Percentiles rank a stretch among this genome's conserved stretches.
Conservation (phyloP, 2,888 invertebrate genomes). For the Tenthredo notha region DNA sequence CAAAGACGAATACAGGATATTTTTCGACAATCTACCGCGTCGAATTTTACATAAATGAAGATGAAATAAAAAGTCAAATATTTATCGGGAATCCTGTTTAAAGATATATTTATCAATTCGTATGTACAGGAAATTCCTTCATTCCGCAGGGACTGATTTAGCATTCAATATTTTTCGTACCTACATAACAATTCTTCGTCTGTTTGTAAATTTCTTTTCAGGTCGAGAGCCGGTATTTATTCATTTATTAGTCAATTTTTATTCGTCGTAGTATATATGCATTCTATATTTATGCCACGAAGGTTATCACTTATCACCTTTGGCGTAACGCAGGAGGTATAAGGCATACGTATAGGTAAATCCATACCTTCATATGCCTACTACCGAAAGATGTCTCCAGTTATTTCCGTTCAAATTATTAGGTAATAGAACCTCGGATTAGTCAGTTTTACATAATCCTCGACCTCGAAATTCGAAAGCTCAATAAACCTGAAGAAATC, state of each 20-base stretch:
- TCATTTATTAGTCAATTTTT: neutral
- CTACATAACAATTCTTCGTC: neutral
- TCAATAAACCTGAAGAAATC: neutral
- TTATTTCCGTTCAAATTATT: neutral
- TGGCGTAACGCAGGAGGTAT: neutral
- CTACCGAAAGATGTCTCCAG: neutral
- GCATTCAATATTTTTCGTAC: neutral
- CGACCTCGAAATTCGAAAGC: constrained; percentile 43
- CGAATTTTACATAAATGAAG: neutral
- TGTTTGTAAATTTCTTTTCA: neutral
- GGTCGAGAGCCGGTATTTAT: neutral
- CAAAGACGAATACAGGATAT: neutral
- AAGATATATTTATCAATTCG: neutral
- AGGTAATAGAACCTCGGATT: neutral
- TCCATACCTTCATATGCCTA: neutral
- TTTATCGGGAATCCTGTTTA: neutral
- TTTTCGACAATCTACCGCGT: neutral
- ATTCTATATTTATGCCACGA: neutral
- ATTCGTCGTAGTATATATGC: neutral
- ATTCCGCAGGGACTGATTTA: neutral
- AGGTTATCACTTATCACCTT: constrained; percentile 30
- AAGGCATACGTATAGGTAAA: neutral
- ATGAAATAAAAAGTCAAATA: neutral
- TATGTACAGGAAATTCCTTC: neutral
- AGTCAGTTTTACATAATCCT: neutral